Conservation (phyloP, 2,888 invertebrate species). For the Hemistola chrysoprasaria region DNA sequence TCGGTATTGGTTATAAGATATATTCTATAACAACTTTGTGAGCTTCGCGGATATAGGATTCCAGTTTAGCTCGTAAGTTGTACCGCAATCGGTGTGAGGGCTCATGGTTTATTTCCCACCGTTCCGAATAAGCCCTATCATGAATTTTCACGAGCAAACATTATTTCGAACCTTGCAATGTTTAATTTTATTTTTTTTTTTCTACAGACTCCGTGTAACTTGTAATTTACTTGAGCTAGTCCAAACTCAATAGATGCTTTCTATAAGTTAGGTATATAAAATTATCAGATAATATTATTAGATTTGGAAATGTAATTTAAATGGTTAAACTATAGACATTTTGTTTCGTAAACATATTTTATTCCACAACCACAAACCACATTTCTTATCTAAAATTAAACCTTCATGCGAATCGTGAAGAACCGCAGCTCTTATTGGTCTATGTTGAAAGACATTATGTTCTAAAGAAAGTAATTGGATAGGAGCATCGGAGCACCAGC, state of each 20-base stretch:
- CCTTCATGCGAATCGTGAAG: constrained; percentile 59
- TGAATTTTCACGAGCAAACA: constrained; percentile 3
- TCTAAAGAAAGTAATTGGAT: constrained; percentile 63
- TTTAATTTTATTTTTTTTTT: not conserved
- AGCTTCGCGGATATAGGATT: constrained; percentile 5
- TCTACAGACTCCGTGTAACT: too few species aligned
- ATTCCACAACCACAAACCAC: constrained; percentile 43
- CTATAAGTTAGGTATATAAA: too few species aligned
- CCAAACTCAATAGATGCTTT: too few species aligned
- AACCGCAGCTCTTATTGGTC: constrained; percentile 47
- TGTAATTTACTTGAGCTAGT: too few species aligned
- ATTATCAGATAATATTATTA: too few species aligned
- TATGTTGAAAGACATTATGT: constrained; percentile 59
- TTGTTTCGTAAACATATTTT: too few species aligned
- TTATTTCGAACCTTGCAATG: constrained; percentile 10
- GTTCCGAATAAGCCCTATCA: not conserved
- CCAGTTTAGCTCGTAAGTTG: constrained; percentile 1
- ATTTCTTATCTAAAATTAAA: constrained; percentile 69
- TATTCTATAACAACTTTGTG: constrained; percentile 5
- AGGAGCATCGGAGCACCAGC: constrained; percentile 53
- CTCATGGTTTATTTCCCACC: not conserved
- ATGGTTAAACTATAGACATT: too few species aligned
- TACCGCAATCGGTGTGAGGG: not conserved
- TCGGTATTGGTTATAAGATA: constrained; percentile 10
- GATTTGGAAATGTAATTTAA: too few species aligned